Evolutionary conservation across 2,888 invertebrate genomes (phyloP).

Genomic region (Phlogophora meticulosa): DNA sequence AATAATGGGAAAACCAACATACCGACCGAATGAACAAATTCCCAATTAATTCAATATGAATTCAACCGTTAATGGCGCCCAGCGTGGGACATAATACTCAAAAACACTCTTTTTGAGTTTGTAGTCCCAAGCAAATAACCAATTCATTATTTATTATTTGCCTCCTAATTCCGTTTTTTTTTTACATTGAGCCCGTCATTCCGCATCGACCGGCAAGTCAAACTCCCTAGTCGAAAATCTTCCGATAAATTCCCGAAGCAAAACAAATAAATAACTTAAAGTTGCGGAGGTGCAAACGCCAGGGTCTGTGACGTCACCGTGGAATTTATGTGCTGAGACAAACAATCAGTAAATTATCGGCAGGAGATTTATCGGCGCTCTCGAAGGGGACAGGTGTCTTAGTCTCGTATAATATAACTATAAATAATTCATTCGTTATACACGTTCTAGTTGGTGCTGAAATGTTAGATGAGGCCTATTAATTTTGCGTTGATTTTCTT

Average conservation of each 20-base stretch:
- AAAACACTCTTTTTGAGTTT: constrained; percentile 30
- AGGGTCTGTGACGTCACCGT: constrained; percentile 55
- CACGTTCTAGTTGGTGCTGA: constrained; percentile 44
- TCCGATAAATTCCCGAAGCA: constrained; percentile 74
- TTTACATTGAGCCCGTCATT: constrained; percentile 35
- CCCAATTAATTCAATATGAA: constrained; percentile 38
- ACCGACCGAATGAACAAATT: constrained; percentile 17
- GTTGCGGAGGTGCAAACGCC: constrained; percentile 71
- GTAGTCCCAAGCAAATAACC: too few species aligned
- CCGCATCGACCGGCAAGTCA: constrained; percentile 44
- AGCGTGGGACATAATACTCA: constrained; percentile 30
- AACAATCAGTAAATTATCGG: constrained; percentile 85
- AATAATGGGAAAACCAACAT: constrained; percentile 27
- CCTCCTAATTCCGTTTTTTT: constrained; percentile 19
- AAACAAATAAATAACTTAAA: constrained; percentile 84
- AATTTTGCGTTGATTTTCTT: constrained; percentile 22
- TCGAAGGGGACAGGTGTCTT: constrained; percentile 73
- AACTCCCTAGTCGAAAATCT: constrained; percentile 61
- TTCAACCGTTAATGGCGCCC: constrained; percentile 49
- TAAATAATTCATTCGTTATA: constrained; percentile 67
- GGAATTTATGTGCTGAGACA: constrained; percentile 72
- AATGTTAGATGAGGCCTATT: constrained; percentile 34
- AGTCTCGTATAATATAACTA: constrained; percentile 66
- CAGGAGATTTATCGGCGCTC: constrained; percentile 76
- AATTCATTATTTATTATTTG: constrained; percentile 39